Base-by-base conservation (phyloP, 2,113 vertebrate genomes). In the Menidia beryllina region DNA sequence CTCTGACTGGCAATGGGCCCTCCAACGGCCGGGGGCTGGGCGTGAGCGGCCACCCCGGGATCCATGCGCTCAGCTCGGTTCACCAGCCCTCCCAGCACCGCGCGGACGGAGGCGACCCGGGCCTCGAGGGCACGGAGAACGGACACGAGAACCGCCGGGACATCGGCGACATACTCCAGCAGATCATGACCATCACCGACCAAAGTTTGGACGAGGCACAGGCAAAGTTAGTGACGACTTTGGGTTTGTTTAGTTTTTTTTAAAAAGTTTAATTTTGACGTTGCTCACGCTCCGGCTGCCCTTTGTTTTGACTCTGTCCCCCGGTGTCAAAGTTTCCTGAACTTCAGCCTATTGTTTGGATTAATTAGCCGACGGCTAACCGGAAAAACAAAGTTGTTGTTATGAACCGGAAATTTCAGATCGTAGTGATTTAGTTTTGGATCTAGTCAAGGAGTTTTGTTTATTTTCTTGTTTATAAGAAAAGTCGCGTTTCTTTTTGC, bases 131-230 rank as follows among this genome's bases (percentile, higher is more conserved):
- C 72, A 91, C 95, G 49, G 97, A 99, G 71, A 94, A 94, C 89
- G 97, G 97, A 89, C 96, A 96, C 74, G 97, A 97, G 92, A 94
- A 89, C 64, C 92, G 91, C 38, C 92, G 93, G 87, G 97, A 98
- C 88, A 99, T 98, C 49, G 97, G 97, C 36, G 97, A 99, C 91
- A 99, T 98, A 84, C 88, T 98, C 85, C 97, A 98, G 91, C 97
- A 99, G 77, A 99, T 99, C 50, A 99, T 99, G 97, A 98, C 97
- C 89, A 99, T 98, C 90, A 99, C 97, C 58, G 97, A 99, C 92
- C 97, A 99, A 95, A 99, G 97, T 95, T 91, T 99, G 94, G 97
- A 99, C 85, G 97, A 99, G 89, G 97, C 97, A 56, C 97, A 99
- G 89, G 96, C 96, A 90, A 98, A 97, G 97, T 98, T 85, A 95